Base-by-base conservation (phyloP, 2,888 invertebrate genomes). In the Graphium colonna region DNA sequence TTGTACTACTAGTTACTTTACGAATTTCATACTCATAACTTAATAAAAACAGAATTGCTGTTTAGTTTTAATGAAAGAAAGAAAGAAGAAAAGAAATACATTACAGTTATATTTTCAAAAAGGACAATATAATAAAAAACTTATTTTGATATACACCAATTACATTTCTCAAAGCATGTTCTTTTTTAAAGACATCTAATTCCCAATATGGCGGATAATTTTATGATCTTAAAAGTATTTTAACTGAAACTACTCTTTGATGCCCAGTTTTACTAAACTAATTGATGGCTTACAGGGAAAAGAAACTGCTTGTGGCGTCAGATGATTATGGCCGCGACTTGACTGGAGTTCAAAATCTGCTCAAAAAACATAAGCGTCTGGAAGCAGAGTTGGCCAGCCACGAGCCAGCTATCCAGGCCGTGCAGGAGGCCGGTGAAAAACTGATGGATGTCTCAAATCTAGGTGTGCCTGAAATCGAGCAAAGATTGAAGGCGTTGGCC, bases 341-440 rank as follows among this genome's bases (percentile, higher is more conserved):
- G 67, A 98, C 98, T 3, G 98, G 99, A 33, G 99, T 99, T 0
- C 98, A 99, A 82, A 99, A 99, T 80, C 90, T 99, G 54, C 95
- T 97, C 73, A 99, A 99, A 91, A 99, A 99, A 81, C 99, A 99
- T 90, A 98, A 99, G 86, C 95, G 99, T 5, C 91, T 99, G n/a
- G 99, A 99, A 72, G 97, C 98, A 0, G 99, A 99, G 79, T 90
- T 99, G 46, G 97, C 93, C n/a, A 96, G 96, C 52, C 99, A 99
- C 83, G 98, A 99, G 80, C 98, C 98, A 0, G 97, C 98, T 49
- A 98, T 99, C 62, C 97, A 98, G 82, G 96, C 83, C 1, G 85
- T 84, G 55, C 82, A 87, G 54, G 95, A 95, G 74, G 96, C 96
- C 0, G 96, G 96, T 0, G 96, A 95, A 74, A 96, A 97, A 77